Percentiles rank a stretch among this genome's conserved stretches.
Conservation (phyloP, 2,888 invertebrate genomes). For the Kryphioiulus occultus region DNA sequence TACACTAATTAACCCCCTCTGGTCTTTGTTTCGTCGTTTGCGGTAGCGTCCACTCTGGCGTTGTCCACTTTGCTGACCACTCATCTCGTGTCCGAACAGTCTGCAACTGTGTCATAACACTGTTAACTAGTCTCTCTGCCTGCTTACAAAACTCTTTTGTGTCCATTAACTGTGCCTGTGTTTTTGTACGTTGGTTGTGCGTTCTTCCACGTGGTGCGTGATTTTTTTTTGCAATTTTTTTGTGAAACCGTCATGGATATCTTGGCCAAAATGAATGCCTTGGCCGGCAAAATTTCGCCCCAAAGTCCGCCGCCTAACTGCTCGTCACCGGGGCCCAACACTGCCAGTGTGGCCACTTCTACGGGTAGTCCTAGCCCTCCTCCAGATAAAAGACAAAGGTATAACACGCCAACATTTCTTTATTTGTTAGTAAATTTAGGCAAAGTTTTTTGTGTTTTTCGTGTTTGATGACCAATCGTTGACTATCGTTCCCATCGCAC, state of each 20-base stretch:
- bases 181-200: conserved; percentile 21
- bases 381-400: background rate
- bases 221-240: background rate
- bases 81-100: background rate
- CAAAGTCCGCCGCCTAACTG: background rate
- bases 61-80: background rate
- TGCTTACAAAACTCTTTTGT: conserved; percentile 15
- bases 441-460: background rate
- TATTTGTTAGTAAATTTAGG: background rate
- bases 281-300: conserved; percentile 47
- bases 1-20: background rate
- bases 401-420: background rate
- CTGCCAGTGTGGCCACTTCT: conserved; percentile 29
- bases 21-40: background rate
- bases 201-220: conserved; percentile 21
- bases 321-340: conserved; percentile 9
- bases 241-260: conserved; percentile 42
- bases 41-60: background rate
- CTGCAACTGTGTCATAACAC: conserved; percentile 27
- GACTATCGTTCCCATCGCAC: too few species aligned
- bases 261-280: conserved; percentile 44
- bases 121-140: conserved; percentile 24
- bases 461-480: too few species aligned
- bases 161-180: conserved; percentile 29
- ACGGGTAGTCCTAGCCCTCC: conserved; percentile 15